phyloP scores from a whole-genome alignment of 2,797 vertebrate genomes.

The Eidolon dupreanum region DNA sequence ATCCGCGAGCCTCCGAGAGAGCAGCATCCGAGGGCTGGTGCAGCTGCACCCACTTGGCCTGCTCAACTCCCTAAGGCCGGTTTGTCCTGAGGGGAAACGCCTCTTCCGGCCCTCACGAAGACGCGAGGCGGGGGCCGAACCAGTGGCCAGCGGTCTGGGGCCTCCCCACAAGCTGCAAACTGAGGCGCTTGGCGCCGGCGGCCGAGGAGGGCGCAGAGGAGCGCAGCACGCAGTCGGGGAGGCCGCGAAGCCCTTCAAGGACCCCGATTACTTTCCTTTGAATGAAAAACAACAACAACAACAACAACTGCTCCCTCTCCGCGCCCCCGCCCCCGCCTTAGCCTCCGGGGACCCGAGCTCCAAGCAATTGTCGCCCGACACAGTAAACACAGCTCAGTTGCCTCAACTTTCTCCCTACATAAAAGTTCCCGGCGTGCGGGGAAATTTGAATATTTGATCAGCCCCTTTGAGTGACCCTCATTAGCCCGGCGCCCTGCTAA shows the following conservation, averaged over 20 bases:
- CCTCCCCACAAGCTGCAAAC: slow-evolving; percentile 46
- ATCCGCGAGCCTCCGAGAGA: not conserved
- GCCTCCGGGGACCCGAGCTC: slow-evolving; percentile 66
- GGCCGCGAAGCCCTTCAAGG: slow-evolving; percentile 74
- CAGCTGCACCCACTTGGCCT: not conserved
- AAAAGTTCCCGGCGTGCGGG: slow-evolving; percentile 86
- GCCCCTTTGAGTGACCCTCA: slow-evolving; percentile 92
- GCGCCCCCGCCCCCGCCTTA: slow-evolving; percentile 12
- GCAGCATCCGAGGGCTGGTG: not conserved
- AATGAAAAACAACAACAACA: slow-evolving; percentile 76
- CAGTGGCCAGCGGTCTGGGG: not conserved
- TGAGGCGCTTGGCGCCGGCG: not conserved
- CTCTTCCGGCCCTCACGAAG: slow-evolving; percentile 43
- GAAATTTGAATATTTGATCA: slow-evolving; percentile 89
- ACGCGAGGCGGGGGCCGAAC: not conserved
- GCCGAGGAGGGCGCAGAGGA: slow-evolving; percentile 53
- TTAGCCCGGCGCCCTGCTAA: slow-evolving; percentile 98
- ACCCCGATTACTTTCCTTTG: slow-evolving; percentile 76
- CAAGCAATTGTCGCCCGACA: slow-evolving; percentile 68
- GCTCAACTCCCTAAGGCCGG: not conserved
- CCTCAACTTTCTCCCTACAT: slow-evolving; percentile 84
- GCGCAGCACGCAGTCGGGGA: slow-evolving; percentile 30
- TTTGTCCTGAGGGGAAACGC: not conserved
- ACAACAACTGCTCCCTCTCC: slow-evolving; percentile 66
- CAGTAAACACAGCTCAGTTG: slow-evolving; percentile 84